These are phyloP conservation scores for Liodrosophila aerea DNA, from an alignment of 2,888 invertebrate genomes.

Conservation along the genomic window DNA sequence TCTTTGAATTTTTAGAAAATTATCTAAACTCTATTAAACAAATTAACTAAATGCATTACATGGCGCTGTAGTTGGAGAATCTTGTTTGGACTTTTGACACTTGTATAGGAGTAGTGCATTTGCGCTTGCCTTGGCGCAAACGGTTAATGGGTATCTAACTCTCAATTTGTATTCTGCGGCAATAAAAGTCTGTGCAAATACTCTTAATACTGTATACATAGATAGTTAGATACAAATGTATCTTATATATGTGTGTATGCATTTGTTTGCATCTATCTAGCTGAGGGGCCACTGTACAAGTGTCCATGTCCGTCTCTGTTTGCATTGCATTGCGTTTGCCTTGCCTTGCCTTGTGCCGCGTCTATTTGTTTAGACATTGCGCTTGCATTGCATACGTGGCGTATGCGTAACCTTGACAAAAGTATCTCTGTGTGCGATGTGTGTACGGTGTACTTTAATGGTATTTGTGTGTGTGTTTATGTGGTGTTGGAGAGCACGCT, in stretches of 20 bases:
- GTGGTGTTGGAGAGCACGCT: constrained; percentile 39
- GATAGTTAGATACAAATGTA: neutral
- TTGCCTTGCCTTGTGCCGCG: constrained; percentile 66
- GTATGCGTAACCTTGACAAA: constrained; percentile 74
- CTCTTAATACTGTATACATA: constrained; percentile 2
- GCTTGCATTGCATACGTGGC: constrained; percentile 68
- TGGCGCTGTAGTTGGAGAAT: no score
- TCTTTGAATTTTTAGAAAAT: no score
- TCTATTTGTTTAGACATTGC: constrained; percentile 74
- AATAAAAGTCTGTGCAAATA: constrained; percentile 18
- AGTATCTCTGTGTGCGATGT: neutral
- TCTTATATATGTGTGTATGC: constrained; percentile 3
- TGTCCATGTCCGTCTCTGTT: constrained; percentile 69
- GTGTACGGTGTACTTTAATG: constrained; percentile 7
- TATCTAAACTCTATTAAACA: no score
- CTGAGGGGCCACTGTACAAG: constrained; percentile 58
- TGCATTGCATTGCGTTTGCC: constrained; percentile 61
- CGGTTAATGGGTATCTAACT: constrained; percentile 9
- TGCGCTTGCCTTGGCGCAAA: neutral
- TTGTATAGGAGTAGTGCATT: constrained; percentile 7
- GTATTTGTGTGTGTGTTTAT: constrained; percentile 39
- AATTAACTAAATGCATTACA: no score
- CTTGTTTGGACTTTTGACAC: no score
- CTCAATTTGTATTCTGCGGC: constrained; percentile 43
- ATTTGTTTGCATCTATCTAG: constrained; percentile 15